A percentile compares a stretch with the other conserved stretches of the same genome.
These are phyloP conservation scores for Pristis pectinata DNA, from an alignment of 2,797 vertebrate genomes.

Conservation along the genomic window DNA sequence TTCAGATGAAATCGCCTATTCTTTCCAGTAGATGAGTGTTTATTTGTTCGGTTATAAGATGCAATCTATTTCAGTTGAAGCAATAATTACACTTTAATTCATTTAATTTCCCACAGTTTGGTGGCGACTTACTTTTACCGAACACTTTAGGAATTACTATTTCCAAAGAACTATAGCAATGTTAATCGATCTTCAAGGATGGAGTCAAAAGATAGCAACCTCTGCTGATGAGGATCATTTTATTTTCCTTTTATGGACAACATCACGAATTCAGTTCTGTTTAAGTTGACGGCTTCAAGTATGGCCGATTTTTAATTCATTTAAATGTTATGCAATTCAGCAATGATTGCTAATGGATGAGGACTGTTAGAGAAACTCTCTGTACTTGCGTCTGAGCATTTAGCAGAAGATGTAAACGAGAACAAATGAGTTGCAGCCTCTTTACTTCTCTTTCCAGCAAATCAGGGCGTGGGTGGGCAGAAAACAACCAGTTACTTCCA, in stretches of 20 bases:
- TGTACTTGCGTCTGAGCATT: not conserved
- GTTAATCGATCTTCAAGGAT: not conserved
- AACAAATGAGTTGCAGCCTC: slow-evolving; percentile 5
- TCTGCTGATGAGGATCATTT: not conserved
- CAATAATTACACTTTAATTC: not conserved
- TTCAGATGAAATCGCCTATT: not conserved
- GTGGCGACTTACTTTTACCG: not conserved
- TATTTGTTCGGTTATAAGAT: not conserved
- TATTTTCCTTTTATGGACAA: not conserved
- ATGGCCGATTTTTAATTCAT: not conserved
- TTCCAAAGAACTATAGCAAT: not conserved
- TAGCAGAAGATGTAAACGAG: not conserved
- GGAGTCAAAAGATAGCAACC: not conserved
- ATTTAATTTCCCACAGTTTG: not conserved
- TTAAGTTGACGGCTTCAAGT: not conserved
- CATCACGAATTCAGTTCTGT: no score
- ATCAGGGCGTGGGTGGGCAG: slow-evolving; percentile 27
- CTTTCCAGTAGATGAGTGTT: not conserved
- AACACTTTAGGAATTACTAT: not conserved
- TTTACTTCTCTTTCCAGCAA: slow-evolving; percentile 26
- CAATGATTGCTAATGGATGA: not conserved
- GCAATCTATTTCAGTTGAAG: not conserved
- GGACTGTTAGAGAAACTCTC: no score
- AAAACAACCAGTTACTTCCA: not conserved
- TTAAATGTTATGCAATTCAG: not conserved